Evolutionary conservation across 2,113 vertebrate species (phyloP).

Genomic region (Tor tambroides): DNA sequence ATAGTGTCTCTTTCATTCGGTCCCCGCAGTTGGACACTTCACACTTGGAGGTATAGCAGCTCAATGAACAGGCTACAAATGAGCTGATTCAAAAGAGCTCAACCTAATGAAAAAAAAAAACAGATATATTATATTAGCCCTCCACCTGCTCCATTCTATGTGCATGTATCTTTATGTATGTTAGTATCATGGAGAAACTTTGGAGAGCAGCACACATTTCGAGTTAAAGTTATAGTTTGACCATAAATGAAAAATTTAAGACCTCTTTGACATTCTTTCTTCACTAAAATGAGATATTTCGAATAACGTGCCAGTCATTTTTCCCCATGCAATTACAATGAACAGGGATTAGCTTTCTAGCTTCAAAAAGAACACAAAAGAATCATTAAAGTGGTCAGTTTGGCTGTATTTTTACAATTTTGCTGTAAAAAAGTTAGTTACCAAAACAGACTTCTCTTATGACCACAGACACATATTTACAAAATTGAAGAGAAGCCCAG

Average conservation of each 20-base stretch:
- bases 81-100: slow-evolving; percentile 69
- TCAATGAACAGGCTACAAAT: slow-evolving; percentile 70
- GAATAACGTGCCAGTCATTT: background rate
- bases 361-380: background rate
- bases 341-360: background rate
- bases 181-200: background rate
- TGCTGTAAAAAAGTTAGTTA: background rate
- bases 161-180: slow-evolving; percentile 29
- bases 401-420: background rate
- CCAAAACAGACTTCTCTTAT: background rate
- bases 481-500: background rate
- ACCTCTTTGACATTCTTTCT: background rate
- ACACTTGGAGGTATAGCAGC: slow-evolving; percentile 70
- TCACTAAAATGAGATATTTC: background rate
- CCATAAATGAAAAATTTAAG: background rate
- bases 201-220: background rate
- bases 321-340: background rate
- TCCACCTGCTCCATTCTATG: slow-evolving; percentile 68
- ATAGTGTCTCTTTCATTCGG: slow-evolving; percentile 32
- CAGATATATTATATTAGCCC: slow-evolving; percentile 72
- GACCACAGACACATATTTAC: background rate
- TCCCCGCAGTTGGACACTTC: slow-evolving; percentile 63
- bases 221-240: background rate
- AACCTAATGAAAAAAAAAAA: slow-evolving; percentile 41
- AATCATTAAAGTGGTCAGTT: background rate